A percentile compares a stretch with the other conserved stretches of the same genome.
Conservation (phyloP, 2,113 vertebrate genomes). For the Rhizomys pruinosus region DNA sequence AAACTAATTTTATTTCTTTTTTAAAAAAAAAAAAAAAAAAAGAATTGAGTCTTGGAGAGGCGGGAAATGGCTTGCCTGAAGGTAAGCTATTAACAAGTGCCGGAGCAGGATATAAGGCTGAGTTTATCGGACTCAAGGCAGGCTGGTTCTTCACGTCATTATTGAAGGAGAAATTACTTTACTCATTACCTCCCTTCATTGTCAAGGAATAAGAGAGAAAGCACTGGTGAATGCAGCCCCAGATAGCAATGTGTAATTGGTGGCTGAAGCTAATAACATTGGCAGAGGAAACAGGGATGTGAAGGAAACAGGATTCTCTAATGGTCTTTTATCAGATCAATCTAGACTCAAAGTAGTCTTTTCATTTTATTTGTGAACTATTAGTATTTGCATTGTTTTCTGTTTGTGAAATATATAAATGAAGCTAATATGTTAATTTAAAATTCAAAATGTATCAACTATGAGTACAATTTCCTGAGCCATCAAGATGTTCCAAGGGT, state of each 20-base stretch:
- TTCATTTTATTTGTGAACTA: conserved; percentile 47
- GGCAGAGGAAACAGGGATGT: not conserved
- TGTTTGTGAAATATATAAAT: not conserved
- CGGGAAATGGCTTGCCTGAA: not conserved
- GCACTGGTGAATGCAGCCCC: not conserved
- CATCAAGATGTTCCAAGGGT: not conserved
- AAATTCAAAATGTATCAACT: not conserved
- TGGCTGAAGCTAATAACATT: not conserved
- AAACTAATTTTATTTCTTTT: too few relatives aligned
- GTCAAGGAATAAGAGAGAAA: not conserved
- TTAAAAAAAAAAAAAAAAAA: too few relatives aligned
- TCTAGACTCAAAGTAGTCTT: conserved; percentile 4
- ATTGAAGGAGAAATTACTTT: conserved; percentile 55
- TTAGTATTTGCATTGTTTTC: conserved; percentile 7
- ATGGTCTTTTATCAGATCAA: not conserved
- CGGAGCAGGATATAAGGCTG: not conserved
- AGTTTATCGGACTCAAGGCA: conserved; percentile 4
- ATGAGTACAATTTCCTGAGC: not conserved
- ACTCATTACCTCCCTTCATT: conserved; percentile 18
- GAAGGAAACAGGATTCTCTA: conserved; percentile 8
- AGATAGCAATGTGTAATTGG: not conserved
- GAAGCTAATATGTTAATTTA: conserved; percentile 26
- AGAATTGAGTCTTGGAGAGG: conserved; percentile 22
- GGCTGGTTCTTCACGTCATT: conserved; percentile 30
- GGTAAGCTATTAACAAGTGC: not conserved